Base-by-base conservation (phyloP, 2,888 invertebrate genomes). In the Xanthostigma xanthostigma region DNA sequence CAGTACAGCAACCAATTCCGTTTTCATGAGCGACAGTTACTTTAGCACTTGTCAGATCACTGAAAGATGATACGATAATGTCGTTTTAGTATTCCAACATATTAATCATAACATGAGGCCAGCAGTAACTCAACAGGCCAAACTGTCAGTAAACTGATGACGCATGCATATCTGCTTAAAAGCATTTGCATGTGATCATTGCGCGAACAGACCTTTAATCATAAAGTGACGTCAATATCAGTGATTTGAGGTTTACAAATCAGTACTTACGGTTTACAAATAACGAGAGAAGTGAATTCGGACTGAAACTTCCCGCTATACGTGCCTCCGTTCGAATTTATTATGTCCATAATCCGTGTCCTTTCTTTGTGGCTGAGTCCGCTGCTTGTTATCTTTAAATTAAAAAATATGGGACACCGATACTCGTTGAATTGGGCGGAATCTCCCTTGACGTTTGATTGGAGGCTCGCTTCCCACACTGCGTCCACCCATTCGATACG, bases 301-400 rank as follows among this genome's bases (percentile, higher is more conserved):
- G 76, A 68, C 57, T 70, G 53, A 66, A 78, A 2, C 55, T 60
- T 58, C 34, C 60, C 61, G 17, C 55, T 59, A 51, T 61, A 79
- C 2, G 58, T 70, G 2, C 83, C 82, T 52, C 93, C 94, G 62
- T 91, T 77, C 37, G 76, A 70, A 53, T 75, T 78, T 0, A 95
- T 76, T 3, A 85, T 57, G 46, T 75, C 74, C 65, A 78, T 76
- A 0, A 87, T 67, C 53, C 76, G 68, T 38, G 73, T 72, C 55
- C 84, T 82, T 46, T 85, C 78, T 17, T 69, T 67, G 52, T 71
- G 69, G 2, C 69, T 61, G 14, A 91, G 67, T 10, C 89, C 89
- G 0, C 93, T 87, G 0, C 85, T 81, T 1, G 86, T 86, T 3
- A 92, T 77, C 56, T 78, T 75, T 1, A 91, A 69, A 49, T 85